Conservation (phyloP, 2,113 vertebrate genomes). For the Chauna torquata region DNA sequence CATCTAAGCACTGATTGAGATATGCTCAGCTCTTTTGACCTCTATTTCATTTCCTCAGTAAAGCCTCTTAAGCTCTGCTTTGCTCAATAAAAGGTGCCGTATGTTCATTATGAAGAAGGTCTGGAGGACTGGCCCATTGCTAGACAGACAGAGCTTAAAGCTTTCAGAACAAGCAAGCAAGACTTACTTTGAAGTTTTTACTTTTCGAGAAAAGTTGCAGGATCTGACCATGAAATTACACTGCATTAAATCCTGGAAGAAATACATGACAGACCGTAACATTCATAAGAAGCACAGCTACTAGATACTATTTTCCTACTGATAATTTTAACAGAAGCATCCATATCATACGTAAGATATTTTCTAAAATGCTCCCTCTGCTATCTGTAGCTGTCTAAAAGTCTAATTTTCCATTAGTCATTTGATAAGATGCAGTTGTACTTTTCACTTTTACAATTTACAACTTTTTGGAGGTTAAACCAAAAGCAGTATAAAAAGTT, state of each 20-base stretch:
- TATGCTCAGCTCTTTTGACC: not conserved
- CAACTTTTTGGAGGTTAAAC: not conserved
- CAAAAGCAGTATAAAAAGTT: not conserved
- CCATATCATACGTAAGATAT: not conserved
- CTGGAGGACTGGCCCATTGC: not conserved
- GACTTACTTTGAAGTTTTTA: not conserved
- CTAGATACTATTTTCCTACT: not conserved
- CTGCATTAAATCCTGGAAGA: not conserved
- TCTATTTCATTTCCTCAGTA: not conserved
- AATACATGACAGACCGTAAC: not conserved
- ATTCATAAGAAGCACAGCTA: not conserved
- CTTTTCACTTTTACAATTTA: not conserved
- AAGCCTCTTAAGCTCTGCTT: not conserved
- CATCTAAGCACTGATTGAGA: not conserved
- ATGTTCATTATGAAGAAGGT: not conserved
- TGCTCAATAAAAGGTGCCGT: not conserved
- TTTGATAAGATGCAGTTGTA: not conserved
- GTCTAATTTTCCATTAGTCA: not conserved
- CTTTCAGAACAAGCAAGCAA: not conserved
- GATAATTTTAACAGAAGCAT: not conserved
- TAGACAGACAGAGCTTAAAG: not conserved
- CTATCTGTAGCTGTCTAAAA: not conserved
- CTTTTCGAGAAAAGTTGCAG: not conserved
- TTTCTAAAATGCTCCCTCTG: not conserved
- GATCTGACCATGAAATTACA: not conserved